Conservation (phyloP, 2,888 invertebrate species). For the Plagodis pulveraria region DNA sequence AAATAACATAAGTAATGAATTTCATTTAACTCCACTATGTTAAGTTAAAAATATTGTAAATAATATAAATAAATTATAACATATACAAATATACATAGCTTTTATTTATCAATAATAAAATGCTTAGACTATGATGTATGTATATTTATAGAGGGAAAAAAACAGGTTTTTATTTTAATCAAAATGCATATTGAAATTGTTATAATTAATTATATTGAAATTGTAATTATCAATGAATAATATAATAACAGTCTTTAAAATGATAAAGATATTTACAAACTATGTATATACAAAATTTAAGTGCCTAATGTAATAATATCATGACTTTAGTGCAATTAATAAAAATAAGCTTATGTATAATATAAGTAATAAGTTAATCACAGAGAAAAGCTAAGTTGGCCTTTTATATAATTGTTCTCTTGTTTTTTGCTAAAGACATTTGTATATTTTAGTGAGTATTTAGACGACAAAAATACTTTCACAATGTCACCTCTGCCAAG, state of each 20-base stretch:
- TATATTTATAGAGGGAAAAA: constrained; percentile 10
- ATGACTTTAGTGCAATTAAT: constrained; percentile 1
- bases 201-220: too few species aligned
- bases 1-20: not conserved
- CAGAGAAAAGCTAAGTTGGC: not conserved
- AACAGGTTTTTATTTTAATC: constrained; percentile 12
- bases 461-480: too few species aligned
- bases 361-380: constrained; percentile 1
- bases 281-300: constrained; percentile 27
- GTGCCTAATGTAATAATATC: constrained; percentile 7
- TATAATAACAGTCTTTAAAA: constrained; percentile 32
- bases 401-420: too few species aligned
- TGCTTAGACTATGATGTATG: not conserved
- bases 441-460: too few species aligned
- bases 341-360: not conserved
- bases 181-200: constrained; percentile 43
- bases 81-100: not conserved
- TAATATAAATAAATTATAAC: constrained; percentile 9
- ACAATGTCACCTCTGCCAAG: too few species aligned
- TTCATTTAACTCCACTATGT: constrained; percentile 22
- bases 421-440: too few species aligned
- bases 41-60: constrained; percentile 1
- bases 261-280: constrained; percentile 27
- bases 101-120: not conserved
- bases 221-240: constrained; percentile 20